These are phyloP conservation scores for Hyposoter didymator DNA, from an alignment of 2,888 invertebrate species.

Conservation along the genomic window DNA sequence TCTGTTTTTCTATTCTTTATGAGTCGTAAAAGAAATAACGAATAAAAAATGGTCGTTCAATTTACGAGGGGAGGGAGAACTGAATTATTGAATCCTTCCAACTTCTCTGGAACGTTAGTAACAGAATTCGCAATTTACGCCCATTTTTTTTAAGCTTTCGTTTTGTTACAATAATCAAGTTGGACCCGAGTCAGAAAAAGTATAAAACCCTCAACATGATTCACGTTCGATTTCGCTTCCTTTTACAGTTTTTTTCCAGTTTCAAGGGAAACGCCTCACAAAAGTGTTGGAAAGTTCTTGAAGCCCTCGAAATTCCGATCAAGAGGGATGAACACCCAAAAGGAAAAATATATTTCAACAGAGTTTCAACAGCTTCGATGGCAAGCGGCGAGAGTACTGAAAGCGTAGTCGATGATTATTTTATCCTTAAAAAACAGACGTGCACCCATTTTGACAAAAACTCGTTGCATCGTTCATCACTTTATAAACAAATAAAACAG, in stretches of 20 bases:
- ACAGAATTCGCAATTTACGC: not conserved
- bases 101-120: not conserved
- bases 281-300: slow-evolving; percentile 7
- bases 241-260: not conserved
- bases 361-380: slow-evolving; percentile 15
- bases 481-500: not conserved
- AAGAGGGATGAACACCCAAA: not conserved
- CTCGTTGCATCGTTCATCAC: not conserved
- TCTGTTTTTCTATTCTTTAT: not conserved
- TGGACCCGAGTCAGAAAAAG: not conserved
- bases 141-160: not conserved
- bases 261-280: not conserved
- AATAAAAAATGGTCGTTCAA: not conserved
- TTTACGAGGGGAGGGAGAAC: not conserved
- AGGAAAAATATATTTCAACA: not conserved
- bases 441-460: not conserved
- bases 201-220: not conserved
- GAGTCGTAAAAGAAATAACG: not conserved
- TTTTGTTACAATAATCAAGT: not conserved
- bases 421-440: not conserved
- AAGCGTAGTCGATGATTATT: not conserved
- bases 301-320: slow-evolving; percentile 7
- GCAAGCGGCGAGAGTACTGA: not conserved
- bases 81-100: not conserved
- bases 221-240: not conserved